Evolutionary conservation across 53 echinoderm and acorn worm genomes (phyloP).

Genomic region (Holothuria scabra): DNA sequence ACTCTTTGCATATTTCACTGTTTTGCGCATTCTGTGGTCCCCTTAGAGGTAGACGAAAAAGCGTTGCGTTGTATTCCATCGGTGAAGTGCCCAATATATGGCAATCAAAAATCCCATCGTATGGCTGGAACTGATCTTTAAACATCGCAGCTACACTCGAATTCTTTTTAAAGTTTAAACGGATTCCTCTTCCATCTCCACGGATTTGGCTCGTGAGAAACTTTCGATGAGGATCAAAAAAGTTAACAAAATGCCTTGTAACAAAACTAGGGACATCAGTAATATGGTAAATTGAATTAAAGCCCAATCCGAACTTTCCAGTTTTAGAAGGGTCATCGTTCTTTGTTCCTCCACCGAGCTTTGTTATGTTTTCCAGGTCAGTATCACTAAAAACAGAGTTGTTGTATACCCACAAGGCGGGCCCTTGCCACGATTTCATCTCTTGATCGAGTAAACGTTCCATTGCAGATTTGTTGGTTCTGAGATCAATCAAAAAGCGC

Average conservation of each 20-base stretch:
- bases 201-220: conserved; percentile 68
- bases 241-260: conserved; percentile 73
- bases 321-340: conserved; percentile 72
- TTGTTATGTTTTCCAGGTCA: conserved; percentile 84
- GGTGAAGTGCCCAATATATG: conserved; percentile 18
- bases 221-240: conserved; percentile 80
- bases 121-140: conserved; percentile 89
- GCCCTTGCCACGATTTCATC: conserved; percentile 84
- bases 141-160: conserved; percentile 57
- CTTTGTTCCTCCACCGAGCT: conserved; percentile 82
- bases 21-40: conserved; percentile 58
- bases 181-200: conserved; percentile 67
- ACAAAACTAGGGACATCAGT: conserved; percentile 95
- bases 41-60: conserved; percentile 88
- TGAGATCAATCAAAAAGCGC: conserved; percentile 81
- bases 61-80: conserved; percentile 62
- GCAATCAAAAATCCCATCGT: conserved; percentile 79
- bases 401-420: conserved; percentile 92
- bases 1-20: conserved; percentile 62
- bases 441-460: conserved; percentile 61
- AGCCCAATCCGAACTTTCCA: conserved; percentile 90
- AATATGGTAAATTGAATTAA: conserved; percentile 91
- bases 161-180: conserved; percentile 65
- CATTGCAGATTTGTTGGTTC: conserved; percentile 56
- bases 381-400: conserved; percentile 72